phyloP scores from a whole-genome alignment of 2,797 vertebrate genomes.

The Crax fasciolata region DNA sequence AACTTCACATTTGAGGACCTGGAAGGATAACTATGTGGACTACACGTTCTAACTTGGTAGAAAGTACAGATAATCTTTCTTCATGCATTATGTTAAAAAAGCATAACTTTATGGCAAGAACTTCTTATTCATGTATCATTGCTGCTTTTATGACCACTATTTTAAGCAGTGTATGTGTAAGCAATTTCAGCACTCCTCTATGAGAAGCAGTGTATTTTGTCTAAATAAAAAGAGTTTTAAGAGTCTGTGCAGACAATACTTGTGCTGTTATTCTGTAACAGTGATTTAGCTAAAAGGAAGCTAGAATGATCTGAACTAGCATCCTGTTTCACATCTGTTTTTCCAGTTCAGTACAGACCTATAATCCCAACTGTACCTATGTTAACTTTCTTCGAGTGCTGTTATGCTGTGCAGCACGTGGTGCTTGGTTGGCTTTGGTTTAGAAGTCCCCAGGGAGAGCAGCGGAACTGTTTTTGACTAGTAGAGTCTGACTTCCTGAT shows the following conservation, averaged over 20 bases:
- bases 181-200: background rate
- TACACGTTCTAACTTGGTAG: background rate
- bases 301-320: background rate
- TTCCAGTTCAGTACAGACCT: background rate
- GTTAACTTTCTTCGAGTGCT: background rate
- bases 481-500: background rate
- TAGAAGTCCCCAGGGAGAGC: background rate
- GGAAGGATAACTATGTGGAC: background rate
- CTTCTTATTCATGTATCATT: background rate
- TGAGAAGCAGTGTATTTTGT: background rate
- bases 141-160: background rate
- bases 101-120: background rate
- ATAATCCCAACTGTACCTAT: background rate
- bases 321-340: background rate
- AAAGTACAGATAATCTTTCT: background rate
- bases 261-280: background rate
- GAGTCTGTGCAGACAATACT: background rate
- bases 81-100: background rate
- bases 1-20: background rate
- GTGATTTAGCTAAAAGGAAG: background rate
- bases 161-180: background rate
- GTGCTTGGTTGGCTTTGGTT: background rate
- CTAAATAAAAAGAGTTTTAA: background rate
- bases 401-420: rapidly evolving
- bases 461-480: background rate